Conservation (phyloP, 2,113 vertebrate genomes). For the Aegithalos caudatus region DNA sequence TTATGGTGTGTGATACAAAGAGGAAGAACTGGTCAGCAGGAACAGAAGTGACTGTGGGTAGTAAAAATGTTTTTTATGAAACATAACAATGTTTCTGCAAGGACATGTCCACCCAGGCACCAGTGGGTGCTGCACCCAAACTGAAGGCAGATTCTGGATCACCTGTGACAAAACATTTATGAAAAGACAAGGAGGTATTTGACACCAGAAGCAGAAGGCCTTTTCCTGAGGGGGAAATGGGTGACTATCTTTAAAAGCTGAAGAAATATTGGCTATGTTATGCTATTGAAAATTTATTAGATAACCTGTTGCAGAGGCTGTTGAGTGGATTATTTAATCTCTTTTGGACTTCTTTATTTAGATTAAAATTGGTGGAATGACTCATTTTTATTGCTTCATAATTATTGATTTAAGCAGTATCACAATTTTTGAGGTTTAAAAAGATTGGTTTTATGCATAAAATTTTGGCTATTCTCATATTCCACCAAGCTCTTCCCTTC, state of each 20-base stretch:
- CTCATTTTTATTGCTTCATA: neutral
- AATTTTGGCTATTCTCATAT: neutral
- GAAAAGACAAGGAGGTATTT: neutral
- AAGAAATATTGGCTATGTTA: neutral
- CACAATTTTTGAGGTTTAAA: neutral
- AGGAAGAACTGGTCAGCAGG: neutral
- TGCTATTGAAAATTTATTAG: neutral
- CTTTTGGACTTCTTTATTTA: neutral
- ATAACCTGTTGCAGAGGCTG: neutral
- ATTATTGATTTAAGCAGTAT: neutral
- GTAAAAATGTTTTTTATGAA: neutral
- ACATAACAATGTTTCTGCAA: neutral
- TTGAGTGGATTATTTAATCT: neutral
- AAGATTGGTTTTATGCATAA: neutral
- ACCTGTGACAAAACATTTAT: neutral
- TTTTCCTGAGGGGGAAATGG: neutral
- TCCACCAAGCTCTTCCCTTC: neutral
- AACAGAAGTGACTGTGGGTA: neutral
- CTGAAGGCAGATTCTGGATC: neutral
- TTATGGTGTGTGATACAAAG: neutral
- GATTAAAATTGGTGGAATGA: neutral
- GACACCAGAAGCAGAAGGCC: neutral
- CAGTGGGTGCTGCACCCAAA: neutral
- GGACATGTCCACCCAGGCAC: rapidly evolving
- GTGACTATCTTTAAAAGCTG: neutral